Base-by-base conservation (phyloP, 2,113 vertebrate species). In the Sapayoa aenigma region DNA sequence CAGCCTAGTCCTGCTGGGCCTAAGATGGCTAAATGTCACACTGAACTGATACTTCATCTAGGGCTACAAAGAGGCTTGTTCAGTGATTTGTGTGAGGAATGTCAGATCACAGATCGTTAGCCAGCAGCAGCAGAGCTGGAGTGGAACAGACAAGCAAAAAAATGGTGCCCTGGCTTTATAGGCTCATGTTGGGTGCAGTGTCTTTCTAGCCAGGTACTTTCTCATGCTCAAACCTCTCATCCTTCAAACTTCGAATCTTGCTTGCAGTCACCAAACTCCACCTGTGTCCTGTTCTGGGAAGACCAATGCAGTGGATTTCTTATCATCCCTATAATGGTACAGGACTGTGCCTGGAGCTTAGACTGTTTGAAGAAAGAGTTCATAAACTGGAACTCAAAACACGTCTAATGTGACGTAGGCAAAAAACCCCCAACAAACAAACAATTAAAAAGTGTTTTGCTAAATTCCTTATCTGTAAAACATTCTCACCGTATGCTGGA, bases 291-390 rank as follows among this genome's bases (percentile, higher is more conserved):
- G 44, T 67, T 46, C 44, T 60, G 53, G 49, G 25, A 55, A 75
- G 42, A 67, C 21, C 12, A 50, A 3, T 25, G 16, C 18, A 33
- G 5, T 37, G 30, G 41, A 39, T 60, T 92, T 95, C 33, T 52
- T 39, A 53, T 4, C 50, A 53, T 52, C 52, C 22, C 44, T 10
- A 0, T 42, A 41, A 58, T 30, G 33, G 44, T 62, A 12, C 0
- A 30, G 46, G 24, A 31, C 19, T 44, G 30, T 3, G 4, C 18
- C 33, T 42, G 56, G 35, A 87, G 16, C 69, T 91, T 41, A 24
- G 55, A 10, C 21, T 28, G 78, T 18, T 6, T 53, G 19, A 87
- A 87, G 55, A 42, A 84, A 52, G 24, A 59, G 46, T 81, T 93
- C 44, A 53, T 81, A 66, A 88, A 28, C 17, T 49, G 33, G 31